Base-by-base conservation (phyloP, 2,797 vertebrate species). In the Cichlasoma orientale region DNA sequence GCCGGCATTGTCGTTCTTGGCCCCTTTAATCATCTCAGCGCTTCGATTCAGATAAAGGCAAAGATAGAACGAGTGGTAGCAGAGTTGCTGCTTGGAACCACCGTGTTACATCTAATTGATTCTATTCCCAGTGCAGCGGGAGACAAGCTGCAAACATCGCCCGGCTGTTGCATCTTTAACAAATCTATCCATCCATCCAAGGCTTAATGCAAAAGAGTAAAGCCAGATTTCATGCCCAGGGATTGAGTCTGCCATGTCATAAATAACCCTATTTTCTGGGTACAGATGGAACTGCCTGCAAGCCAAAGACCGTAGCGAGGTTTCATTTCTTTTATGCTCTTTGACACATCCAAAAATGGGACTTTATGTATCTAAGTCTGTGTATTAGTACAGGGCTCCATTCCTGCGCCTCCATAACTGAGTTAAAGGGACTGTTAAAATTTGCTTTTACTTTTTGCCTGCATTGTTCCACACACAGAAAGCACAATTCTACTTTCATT, bases 21-120 rank as follows among this genome's bases (percentile, higher is more conserved):
- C 36, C 68, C 58, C 50, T 74, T 53, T 73, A 33, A 82, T 82
- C 71, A 73, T n/a, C 3, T 23, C 52, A 11, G 8, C 12, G 73
- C 59, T 73, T 77, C 5, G 18, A 10, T 36, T 75, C 38, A 73
- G n/a, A 57, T 25, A 74, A 9, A 25, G 56, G 11, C 55, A 82
- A 66, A 6, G 19, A 74, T 53, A 23, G 21, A 77, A 38, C 59
- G n/a, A 31, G 54, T 2, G 12, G 33, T 18, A 33, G 23, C 6
- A 2, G 50, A 66, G 23, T 44, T 44, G 69, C 36, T 71, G 56
- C 29, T 71, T 41, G 71, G 57, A 78, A 63, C 38, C 63, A 74
- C 79, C 58, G 25, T 68, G 69, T 75, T 85, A 68, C 47, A 69
- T 84, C 55, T 81, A 72, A 87, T 68, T 75, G 86, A 82, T 88